A percentile compares a stretch with the other conserved stretches of the same genome.
These are phyloP conservation scores for Elymnias hypermnestra DNA, from an alignment of 1,140 invertebrate species.

Conservation along the genomic window DNA sequence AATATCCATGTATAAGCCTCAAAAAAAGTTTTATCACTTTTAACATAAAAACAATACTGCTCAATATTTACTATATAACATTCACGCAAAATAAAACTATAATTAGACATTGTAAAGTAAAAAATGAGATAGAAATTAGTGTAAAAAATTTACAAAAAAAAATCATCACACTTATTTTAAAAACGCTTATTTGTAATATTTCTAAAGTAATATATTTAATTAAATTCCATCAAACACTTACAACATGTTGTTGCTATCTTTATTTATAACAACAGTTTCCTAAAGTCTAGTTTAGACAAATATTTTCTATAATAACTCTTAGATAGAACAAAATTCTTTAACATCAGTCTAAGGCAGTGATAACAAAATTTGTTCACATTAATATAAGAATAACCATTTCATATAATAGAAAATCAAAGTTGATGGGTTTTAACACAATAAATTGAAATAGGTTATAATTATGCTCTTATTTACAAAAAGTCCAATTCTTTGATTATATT, in stretches of 20 bases:
- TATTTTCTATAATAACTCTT: constrained; percentile 22
- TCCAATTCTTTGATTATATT: background rate
- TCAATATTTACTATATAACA: constrained; percentile 36
- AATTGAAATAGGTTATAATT: too few relatives aligned
- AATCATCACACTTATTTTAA: constrained; percentile 38
- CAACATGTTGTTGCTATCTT: constrained; percentile 46
- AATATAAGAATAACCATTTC: constrained; percentile 3
- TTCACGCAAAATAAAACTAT: constrained; percentile 38
- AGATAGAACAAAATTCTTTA: constrained; percentile 57
- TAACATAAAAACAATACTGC: constrained; percentile 46
- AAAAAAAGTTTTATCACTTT: constrained; percentile 51
- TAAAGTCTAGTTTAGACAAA: constrained; percentile 4
- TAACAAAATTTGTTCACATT: constrained; percentile 54
- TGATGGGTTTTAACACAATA: too few relatives aligned
- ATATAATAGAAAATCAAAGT: background rate
- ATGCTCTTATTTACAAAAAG: too few relatives aligned
- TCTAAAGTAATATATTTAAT: constrained; percentile 56
- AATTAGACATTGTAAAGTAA: constrained; percentile 30
- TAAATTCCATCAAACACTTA: constrained; percentile 68
- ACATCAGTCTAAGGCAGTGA: constrained; percentile 72
- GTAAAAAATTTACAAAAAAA: constrained; percentile 48
- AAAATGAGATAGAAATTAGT: constrained; percentile 45
- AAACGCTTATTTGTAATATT: constrained; percentile 32
- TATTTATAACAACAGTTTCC: background rate
- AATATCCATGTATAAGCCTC: constrained; percentile 39